Conservation (phyloP, 2,113 vertebrate species). For the Ptyas mucosa region DNA sequence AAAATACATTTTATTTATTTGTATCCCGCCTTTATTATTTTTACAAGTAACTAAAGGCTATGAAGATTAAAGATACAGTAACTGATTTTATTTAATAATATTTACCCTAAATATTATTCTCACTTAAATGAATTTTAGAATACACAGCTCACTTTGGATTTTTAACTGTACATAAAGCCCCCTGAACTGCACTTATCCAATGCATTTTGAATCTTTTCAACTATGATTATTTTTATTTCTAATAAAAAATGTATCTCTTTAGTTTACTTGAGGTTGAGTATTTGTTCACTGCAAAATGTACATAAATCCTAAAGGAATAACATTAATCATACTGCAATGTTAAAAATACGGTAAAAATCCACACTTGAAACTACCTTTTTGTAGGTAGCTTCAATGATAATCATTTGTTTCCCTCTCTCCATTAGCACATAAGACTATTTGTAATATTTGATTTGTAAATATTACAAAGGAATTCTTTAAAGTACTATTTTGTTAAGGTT, state of each 20-base stretch:
- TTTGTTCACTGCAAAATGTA: conserved; percentile 50
- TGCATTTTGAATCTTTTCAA: conserved; percentile 54
- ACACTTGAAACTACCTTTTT: background rate
- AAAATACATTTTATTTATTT: background rate
- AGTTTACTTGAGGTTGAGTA: conserved; percentile 47
- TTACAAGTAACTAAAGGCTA: background rate
- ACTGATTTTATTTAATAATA: no score
- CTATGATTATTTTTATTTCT: conserved; percentile 53
- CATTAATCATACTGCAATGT: conserved; percentile 51
- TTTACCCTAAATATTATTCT: conserved; percentile 35
- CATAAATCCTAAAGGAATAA: conserved; percentile 60
- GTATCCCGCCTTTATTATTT: background rate
- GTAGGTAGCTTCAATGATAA: background rate
- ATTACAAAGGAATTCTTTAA: background rate
- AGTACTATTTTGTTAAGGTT: background rate
- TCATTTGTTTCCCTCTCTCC: background rate
- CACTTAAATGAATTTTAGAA: conserved; percentile 44
- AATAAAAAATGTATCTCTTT: conserved; percentile 62
- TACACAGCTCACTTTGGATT: conserved; percentile 41
- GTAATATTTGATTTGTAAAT: background rate
- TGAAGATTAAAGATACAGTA: background rate
- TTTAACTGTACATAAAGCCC: conserved; percentile 50
- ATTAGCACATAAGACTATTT: background rate
- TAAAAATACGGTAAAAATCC: conserved; percentile 39
- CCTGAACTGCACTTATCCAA: conserved; percentile 38